A percentile compares a stretch with the other conserved stretches of the same genome.
These are phyloP conservation scores for Cettia cetti DNA, from an alignment of 2,113 vertebrate species.

Conservation along the genomic window DNA sequence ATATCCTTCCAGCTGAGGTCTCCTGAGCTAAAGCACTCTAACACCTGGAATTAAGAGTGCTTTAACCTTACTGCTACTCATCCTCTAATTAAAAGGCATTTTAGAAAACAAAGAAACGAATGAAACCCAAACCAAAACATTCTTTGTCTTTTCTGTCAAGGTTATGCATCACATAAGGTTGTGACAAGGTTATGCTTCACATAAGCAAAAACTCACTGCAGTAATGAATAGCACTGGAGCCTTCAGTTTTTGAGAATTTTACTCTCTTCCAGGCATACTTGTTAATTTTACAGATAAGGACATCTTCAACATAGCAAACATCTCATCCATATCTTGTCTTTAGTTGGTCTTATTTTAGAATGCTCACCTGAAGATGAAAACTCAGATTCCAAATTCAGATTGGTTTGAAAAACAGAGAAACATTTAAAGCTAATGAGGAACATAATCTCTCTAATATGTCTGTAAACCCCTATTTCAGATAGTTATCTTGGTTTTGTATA, in stretches of 20 bases:
- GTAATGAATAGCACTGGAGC: background rate
- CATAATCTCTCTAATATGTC: background rate
- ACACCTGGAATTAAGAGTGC: background rate
- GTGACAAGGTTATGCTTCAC: background rate
- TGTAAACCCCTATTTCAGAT: background rate
- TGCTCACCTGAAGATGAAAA: background rate
- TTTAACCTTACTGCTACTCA: background rate
- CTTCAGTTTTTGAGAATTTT: background rate
- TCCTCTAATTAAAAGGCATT: background rate
- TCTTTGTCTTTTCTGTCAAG: background rate
- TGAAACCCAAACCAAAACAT: background rate
- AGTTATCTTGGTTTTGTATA: background rate
- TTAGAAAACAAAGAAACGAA: background rate
- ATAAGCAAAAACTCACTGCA: background rate
- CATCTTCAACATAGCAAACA: background rate
- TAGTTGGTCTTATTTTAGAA: background rate
- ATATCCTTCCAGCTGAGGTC: background rate
- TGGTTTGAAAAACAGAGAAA: background rate
- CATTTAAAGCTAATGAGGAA: background rate
- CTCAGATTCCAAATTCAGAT: background rate
- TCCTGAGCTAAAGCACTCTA: background rate
- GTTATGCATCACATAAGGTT: accelerated
- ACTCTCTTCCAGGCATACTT: background rate
- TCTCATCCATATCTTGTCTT: background rate
- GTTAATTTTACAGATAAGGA: background rate